phyloP scores from a whole-genome alignment of 1,140 invertebrate genomes.

The Rhopalosiphum maidis region DNA sequence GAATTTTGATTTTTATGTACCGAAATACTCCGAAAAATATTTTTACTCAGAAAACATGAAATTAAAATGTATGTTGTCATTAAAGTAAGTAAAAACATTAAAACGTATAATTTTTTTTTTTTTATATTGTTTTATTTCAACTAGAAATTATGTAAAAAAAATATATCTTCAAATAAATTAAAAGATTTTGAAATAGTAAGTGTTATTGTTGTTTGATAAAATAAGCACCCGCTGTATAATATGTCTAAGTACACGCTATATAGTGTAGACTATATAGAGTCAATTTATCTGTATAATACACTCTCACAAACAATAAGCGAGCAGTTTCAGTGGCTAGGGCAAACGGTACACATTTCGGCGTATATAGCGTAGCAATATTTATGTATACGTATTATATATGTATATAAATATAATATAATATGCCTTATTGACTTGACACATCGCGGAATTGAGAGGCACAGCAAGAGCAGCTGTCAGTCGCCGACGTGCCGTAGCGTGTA shows the following conservation, averaged over 20 bases:
- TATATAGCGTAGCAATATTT: neutral
- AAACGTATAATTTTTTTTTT: no score
- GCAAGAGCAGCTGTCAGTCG: conserved; percentile 38
- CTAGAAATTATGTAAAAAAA: no score
- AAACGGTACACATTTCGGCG: neutral
- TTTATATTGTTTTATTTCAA: no score
- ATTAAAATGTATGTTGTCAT: no score
- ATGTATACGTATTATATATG: neutral
- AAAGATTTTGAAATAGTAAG: no score
- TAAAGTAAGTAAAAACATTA: no score
- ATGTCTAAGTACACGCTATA: neutral
- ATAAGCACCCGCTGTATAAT: neutral
- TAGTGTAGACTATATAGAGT: neutral
- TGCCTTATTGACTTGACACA: conserved; percentile 36
- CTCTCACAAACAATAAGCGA: neutral
- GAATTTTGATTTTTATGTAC: no score
- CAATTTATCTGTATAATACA: neutral
- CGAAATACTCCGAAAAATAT: no score
- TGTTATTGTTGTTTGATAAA: no score
- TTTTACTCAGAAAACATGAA: no score
- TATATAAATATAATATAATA: neutral
- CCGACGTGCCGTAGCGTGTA: neutral
- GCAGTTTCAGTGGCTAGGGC: neutral
- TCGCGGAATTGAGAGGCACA: conserved; percentile 12
- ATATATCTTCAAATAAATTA: no score